Percentiles rank a stretch among this genome's conserved stretches.
phyloP scores from a whole-genome alignment of 2,113 vertebrate genomes.

The Eidolon helvum region DNA sequence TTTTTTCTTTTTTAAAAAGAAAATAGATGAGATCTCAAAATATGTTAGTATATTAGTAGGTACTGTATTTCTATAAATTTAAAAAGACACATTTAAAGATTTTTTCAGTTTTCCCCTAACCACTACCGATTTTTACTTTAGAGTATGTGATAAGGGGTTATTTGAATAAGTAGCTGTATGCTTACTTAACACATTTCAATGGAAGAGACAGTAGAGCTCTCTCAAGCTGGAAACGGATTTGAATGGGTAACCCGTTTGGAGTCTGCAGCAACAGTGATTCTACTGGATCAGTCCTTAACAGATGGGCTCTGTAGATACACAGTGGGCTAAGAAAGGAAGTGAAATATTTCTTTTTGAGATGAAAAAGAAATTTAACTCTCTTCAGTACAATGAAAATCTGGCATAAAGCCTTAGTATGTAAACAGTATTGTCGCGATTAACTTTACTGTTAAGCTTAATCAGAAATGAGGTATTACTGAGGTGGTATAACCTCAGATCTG shows the following conservation, averaged over 20 bases:
- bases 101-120: not conserved
- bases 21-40: slow-evolving; percentile 52
- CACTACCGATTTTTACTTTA: slow-evolving; percentile 6
- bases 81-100: not conserved
- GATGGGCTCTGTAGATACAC: slow-evolving; percentile 78
- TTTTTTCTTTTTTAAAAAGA: slow-evolving; percentile 35
- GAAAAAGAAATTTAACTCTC: slow-evolving; percentile 54
- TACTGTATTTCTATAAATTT: slow-evolving; percentile 50
- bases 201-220: slow-evolving; percentile 51
- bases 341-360: slow-evolving; percentile 57
- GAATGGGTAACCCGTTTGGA: slow-evolving; percentile 87
- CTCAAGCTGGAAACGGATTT: slow-evolving; percentile 70
- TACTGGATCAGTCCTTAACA: slow-evolving; percentile 89
- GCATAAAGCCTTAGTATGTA: not conserved
- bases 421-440: slow-evolving; percentile 49
- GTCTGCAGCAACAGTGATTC: slow-evolving; percentile 89
- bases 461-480: slow-evolving; percentile 48
- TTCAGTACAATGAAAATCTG: slow-evolving; percentile 12
- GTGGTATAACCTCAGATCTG: slow-evolving; percentile 72
- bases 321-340: slow-evolving; percentile 68
- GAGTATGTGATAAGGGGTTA: not conserved
- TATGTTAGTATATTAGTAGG: slow-evolving; percentile 57
- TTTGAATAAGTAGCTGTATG: not conserved
- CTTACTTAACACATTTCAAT: slow-evolving; percentile 49
- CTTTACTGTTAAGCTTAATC: not conserved